Base-by-base conservation (phyloP, 2,113 vertebrate genomes). In the Loxodonta africana region DNA sequence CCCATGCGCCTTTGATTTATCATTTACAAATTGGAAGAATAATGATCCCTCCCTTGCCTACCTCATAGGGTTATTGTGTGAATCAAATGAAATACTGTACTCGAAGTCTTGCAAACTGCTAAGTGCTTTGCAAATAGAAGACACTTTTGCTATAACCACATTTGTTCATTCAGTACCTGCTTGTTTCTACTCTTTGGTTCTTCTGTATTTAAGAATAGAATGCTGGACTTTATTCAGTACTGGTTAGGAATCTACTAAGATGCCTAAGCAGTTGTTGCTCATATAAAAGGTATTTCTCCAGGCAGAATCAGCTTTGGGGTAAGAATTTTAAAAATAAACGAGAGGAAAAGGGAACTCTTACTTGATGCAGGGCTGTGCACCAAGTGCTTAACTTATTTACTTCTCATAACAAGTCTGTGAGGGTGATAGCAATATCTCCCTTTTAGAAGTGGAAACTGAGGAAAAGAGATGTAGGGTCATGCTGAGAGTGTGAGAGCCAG, bases 231-330 rank as follows among this genome's bases (percentile, higher is more conserved):
- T 37, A 57, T 8, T 74, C 4, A 95, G 84, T 80, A 30, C 67
- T 25, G 14, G 82, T 62, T 71, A 83, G 82, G 23, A 21, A 65
- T 74, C 25, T 60, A 17, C 44, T 53, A 23, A 76, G 46, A 60
- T 82, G 77, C 53, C 71, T 62, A 33, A 33, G 69, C 57, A 95
- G 12, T 21, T 82, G 90, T 87, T 94, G 85, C 63, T 91, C 53
- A 46, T 8, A 11, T 63, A 93, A 89, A 9, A 86, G 26, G 2
- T 86, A 69, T 69, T 90, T 96, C 33, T 96, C 26, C 5, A 41
- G 57, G 83, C 2, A 90, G 37, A 94, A 82, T 88, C 21, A 82
- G 33, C 25, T 88, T 37, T 26, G 80, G 77, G 3, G 15, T 67
- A 88, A 92, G 51, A 81, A 73, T 78, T 85, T 69, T 18, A 2